Evolutionary conservation across 2,113 vertebrate genomes (phyloP).

Genomic region (Gobio gobio): DNA sequence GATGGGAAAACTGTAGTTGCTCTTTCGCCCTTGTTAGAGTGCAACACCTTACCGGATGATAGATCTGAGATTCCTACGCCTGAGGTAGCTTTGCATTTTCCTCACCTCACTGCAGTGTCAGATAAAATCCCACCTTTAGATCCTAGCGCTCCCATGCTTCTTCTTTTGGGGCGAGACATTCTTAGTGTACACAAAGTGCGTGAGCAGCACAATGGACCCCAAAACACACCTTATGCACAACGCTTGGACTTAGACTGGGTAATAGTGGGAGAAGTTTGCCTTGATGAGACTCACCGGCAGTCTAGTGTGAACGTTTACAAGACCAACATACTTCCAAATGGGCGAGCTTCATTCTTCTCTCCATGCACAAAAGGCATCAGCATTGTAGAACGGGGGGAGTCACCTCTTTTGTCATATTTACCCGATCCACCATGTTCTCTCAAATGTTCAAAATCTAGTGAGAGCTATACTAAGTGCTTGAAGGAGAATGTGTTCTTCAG

Average conservation of each 20-base stretch:
- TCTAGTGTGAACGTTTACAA: not conserved
- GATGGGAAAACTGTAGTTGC: not conserved
- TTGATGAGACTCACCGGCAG: not conserved
- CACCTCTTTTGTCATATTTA: not conserved
- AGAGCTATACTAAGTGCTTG: not conserved
- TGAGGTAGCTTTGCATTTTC: not conserved
- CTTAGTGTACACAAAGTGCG: conserved; percentile 29
- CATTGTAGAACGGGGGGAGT: not conserved
- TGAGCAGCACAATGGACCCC: conserved; percentile 15
- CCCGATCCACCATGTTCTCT: not conserved
- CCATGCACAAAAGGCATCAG: not conserved
- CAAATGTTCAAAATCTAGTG: not conserved
- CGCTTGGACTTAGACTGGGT: not conserved
- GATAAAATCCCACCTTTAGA: not conserved
- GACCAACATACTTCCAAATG: not conserved
- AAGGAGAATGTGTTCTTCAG: not conserved
- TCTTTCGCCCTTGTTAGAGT: not conserved
- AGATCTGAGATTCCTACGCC: not conserved
- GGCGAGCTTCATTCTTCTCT: not conserved
- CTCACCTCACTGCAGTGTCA: not conserved
- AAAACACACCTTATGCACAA: not conserved
- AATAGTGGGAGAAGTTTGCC: not conserved
- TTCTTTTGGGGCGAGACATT: conserved; percentile 5
- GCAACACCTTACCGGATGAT: not conserved
- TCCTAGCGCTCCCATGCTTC: not conserved